Percentiles rank a stretch among this genome's conserved stretches.
Evolutionary conservation across 2,113 vertebrate genomes (phyloP).

Genomic region (Cynoglossus semilaevis): DNA sequence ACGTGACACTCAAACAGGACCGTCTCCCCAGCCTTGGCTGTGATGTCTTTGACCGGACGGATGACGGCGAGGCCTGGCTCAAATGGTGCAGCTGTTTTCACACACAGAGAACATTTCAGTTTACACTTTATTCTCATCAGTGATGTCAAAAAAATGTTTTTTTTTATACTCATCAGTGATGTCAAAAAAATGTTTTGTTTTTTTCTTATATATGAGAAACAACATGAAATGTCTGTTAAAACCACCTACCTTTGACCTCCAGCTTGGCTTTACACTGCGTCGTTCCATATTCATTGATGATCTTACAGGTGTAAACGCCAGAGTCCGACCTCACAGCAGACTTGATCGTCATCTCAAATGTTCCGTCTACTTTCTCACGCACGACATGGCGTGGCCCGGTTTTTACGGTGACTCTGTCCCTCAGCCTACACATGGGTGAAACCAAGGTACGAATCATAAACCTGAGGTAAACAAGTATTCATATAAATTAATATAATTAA

Average conservation of each 20-base stretch:
- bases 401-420: conserved; percentile 91
- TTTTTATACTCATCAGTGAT: no score
- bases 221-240: not conserved
- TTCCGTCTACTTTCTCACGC: conserved; percentile 77
- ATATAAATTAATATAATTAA: no score
- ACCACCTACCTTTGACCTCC: conserved; percentile 88
- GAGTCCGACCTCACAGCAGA: conserved; percentile 81
- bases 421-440: conserved; percentile 77
- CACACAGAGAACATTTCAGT: conserved; percentile 9
- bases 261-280: conserved; percentile 92
- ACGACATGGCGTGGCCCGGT: conserved; percentile 80
- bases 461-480: no score
- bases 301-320: conserved; percentile 93
- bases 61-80: conserved; percentile 87
- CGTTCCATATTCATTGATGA: conserved; percentile 95
- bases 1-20: conserved; percentile 93
- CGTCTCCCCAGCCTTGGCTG: conserved; percentile 91
- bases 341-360: conserved; percentile 85
- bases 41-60: conserved; percentile 87
- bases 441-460: not conserved
- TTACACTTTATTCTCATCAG: not conserved
- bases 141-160: no score
- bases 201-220: not conserved
- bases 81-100: conserved; percentile 77
- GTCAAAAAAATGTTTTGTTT: no score